Evolutionary conservation across 2,888 invertebrate species (phyloP).

Genomic region (Hydriomena furcata): DNA sequence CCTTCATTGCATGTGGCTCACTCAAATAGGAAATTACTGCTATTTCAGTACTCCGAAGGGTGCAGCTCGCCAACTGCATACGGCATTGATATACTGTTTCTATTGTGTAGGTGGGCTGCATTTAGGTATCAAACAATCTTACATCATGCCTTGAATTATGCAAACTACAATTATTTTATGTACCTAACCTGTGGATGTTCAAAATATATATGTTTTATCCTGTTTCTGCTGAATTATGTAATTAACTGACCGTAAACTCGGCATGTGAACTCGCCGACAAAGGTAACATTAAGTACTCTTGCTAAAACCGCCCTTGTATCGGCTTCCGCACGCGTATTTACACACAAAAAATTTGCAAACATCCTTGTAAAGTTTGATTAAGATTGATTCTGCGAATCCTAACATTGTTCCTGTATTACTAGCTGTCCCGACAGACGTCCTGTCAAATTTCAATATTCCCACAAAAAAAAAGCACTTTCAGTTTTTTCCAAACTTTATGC

Average conservation of each 20-base stretch:
- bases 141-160: neutral
- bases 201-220: too few species aligned
- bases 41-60: conserved; percentile 50
- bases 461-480: too few species aligned
- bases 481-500: too few species aligned
- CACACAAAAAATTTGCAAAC: neutral
- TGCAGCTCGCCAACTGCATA: conserved; percentile 11
- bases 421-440: too few species aligned
- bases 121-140: neutral
- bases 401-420: too few species aligned
- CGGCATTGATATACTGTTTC: conserved; percentile 4
- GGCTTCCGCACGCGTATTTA: neutral
- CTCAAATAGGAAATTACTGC: conserved; percentile 61
- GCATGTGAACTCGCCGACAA: neutral
- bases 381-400: too few species aligned
- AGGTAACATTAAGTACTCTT: neutral
- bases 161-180: too few species aligned
- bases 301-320: neutral
- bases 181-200: too few species aligned
- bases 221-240: conserved; percentile 4
- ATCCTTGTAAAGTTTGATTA: too few species aligned
- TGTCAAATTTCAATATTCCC: too few species aligned
- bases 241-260: neutral
- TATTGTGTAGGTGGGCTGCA: neutral
- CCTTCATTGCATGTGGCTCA: conserved; percentile 63